These are phyloP conservation scores for Eulemur macaco DNA, from an alignment of 2,113 vertebrate genomes.

Conservation along the genomic window DNA sequence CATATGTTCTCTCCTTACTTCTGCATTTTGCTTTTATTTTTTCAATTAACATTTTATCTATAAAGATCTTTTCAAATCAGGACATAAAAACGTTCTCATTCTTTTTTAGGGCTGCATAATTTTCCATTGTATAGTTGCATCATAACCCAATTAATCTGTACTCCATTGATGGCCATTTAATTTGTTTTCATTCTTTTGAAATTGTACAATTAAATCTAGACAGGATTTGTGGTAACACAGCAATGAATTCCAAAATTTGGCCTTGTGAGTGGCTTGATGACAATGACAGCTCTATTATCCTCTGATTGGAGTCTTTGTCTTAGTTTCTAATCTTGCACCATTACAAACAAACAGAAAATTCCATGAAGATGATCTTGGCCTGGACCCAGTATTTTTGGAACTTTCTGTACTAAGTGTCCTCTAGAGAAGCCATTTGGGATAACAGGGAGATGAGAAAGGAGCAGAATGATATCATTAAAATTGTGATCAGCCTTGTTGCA, in stretches of 20 bases:
- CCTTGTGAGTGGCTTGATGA: not conserved
- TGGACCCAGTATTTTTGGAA: not conserved
- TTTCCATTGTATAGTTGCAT: not conserved
- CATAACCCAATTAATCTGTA: not conserved
- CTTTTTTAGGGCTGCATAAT: not conserved
- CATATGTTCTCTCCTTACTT: not conserved
- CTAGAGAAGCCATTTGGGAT: not conserved
- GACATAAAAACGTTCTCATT: not conserved
- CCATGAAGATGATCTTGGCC: constrained; percentile 4
- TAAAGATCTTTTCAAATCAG: constrained; percentile 36
- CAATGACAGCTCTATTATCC: not conserved
- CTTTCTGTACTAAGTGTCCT: not conserved
- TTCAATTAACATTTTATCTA: not conserved
- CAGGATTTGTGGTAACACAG: not conserved
- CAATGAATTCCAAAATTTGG: not conserved
- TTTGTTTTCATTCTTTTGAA: not conserved
- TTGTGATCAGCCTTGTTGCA: not conserved
- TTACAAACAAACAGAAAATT: constrained; percentile 45
- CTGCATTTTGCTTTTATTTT: not conserved
- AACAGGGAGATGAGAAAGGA: not conserved
- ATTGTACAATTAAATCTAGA: not conserved
- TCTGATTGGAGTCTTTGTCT: constrained; percentile 33
- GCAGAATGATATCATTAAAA: constrained; percentile 9
- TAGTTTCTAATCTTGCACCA: not conserved
- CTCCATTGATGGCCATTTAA: not conserved